Conservation (phyloP, 2,797 vertebrate species). For the Tapera naevia region DNA sequence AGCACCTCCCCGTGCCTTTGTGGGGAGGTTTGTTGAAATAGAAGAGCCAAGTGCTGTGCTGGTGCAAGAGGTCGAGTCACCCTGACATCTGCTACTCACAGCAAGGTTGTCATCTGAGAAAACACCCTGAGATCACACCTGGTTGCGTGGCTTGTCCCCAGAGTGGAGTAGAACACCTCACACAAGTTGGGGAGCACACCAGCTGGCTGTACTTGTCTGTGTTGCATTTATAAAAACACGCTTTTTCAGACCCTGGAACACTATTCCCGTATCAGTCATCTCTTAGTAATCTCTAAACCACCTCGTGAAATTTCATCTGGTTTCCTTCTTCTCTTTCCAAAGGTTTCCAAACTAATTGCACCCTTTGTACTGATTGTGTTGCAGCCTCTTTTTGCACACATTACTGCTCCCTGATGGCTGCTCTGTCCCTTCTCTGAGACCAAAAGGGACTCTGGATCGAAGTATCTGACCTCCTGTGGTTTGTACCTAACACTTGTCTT, state of each 20-base stretch:
- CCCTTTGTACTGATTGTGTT: neutral
- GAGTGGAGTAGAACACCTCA: neutral
- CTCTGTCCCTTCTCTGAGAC: neutral
- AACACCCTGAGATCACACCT: neutral
- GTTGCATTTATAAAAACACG: neutral
- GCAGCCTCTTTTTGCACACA: neutral
- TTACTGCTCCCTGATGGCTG: neutral
- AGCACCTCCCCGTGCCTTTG: neutral
- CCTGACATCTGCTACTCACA: neutral
- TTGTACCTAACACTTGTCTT: neutral
- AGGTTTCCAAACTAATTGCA: neutral
- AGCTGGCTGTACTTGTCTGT: no score
- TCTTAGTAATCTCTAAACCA: neutral
- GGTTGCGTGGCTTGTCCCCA: neutral
- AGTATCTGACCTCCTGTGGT: neutral
- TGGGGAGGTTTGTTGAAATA: neutral
- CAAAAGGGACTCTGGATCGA: neutral
- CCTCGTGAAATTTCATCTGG: no score
- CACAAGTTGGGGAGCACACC: neutral
- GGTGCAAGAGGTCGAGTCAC: neutral
- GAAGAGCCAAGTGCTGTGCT: rapidly evolving
- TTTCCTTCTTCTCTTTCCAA: neutral
- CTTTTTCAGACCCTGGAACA: neutral
- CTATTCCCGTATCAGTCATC: neutral
- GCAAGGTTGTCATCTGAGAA: neutral